phyloP scores from a whole-genome alignment of 1,140 invertebrate species.

The Saccostrea cuccullata region DNA sequence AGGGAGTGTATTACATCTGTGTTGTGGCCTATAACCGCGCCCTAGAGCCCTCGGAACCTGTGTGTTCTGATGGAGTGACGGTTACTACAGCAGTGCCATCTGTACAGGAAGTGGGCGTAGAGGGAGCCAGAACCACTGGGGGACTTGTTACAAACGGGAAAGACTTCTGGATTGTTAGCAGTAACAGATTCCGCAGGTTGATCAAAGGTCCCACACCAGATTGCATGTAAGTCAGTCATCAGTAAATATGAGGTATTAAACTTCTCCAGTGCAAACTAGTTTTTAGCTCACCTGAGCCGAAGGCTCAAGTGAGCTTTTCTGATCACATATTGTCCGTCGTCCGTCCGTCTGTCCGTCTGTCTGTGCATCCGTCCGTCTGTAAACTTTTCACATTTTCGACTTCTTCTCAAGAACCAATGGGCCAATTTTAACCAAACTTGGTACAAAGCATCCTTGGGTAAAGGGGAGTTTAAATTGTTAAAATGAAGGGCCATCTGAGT shows the following conservation, averaged over 20 bases:
- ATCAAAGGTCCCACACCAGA: constrained; percentile 49
- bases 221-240: constrained; percentile 55
- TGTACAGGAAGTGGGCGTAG: constrained; percentile 52
- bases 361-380: no score
- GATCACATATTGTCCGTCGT: no score
- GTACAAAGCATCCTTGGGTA: no score
- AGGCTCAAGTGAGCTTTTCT: no score
- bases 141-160: constrained; percentile 50
- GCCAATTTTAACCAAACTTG: no score
- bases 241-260: neutral
- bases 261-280: neutral
- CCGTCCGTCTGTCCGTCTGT: no score
- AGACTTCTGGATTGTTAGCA: constrained; percentile 50
- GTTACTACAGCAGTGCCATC: constrained; percentile 53
- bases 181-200: constrained; percentile 42
- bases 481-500: no score
- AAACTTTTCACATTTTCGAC: no score
- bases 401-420: no score
- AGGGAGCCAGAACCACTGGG: constrained; percentile 44
- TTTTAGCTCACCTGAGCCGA: no score
- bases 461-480: no score
- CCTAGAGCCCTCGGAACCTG: constrained; percentile 59
- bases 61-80: constrained; percentile 67
- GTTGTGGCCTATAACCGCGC: constrained; percentile 67
- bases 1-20: constrained; percentile 61